Evolutionary conservation across 2,888 invertebrate species (phyloP).

Genomic region (Stenodera caucasica): DNA sequence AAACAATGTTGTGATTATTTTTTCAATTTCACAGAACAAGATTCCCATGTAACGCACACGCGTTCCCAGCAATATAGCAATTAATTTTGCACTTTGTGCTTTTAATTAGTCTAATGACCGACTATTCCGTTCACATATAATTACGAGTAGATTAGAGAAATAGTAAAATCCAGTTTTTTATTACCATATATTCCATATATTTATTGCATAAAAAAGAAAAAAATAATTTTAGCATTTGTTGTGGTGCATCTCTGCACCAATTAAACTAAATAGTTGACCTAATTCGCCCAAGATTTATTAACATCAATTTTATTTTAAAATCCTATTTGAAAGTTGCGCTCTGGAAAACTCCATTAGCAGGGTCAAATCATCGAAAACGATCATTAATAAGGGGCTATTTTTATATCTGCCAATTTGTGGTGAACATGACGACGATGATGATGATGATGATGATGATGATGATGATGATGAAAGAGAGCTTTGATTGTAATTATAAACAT

Average conservation of each 20-base stretch:
- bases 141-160: too few relatives aligned
- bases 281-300: background rate
- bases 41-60: background rate
- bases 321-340: background rate
- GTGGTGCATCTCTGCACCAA: background rate
- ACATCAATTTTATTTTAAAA: background rate
- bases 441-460: too few relatives aligned
- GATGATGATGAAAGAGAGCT: constrained; percentile 2
- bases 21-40: background rate
- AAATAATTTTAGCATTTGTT: background rate
- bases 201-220: background rate
- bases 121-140: too few relatives aligned
- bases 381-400: background rate
- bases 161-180: too few relatives aligned
- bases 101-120: background rate
- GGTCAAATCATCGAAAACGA: background rate
- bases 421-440: too few relatives aligned
- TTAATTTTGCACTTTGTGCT: constrained; percentile 3
- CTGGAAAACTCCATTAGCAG: constrained; percentile 4
- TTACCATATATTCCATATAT: too few relatives aligned
- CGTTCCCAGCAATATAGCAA: background rate
- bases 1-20: background rate
- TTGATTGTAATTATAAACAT: background rate
- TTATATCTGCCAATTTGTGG: background rate
- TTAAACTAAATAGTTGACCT: background rate